Evolutionary conservation across 2,888 invertebrate genomes (phyloP).

Genomic region (Elmis aenea): DNA sequence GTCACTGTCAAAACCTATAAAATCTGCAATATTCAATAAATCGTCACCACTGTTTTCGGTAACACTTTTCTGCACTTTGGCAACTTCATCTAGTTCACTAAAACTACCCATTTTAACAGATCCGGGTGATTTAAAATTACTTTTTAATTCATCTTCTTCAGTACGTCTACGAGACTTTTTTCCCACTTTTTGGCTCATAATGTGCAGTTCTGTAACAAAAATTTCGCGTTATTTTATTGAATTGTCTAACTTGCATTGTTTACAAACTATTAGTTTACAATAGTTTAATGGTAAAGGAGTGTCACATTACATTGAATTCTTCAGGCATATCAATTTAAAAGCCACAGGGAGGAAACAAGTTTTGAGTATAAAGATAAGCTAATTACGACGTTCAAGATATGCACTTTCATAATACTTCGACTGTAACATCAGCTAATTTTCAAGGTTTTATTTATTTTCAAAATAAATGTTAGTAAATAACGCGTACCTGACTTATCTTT

Average conservation of each 20-base stretch:
- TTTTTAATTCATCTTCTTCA: constrained; percentile 8
- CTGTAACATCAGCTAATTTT: constrained; percentile 6
- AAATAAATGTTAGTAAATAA: too few relatives aligned
- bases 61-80: background rate
- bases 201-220: constrained; percentile 2
- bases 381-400: too few relatives aligned
- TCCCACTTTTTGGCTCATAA: constrained; percentile 13
- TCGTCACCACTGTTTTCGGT: background rate
- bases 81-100: constrained; percentile 2
- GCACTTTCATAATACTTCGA: too few relatives aligned
- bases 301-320: constrained; percentile 1
- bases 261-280: too few relatives aligned
- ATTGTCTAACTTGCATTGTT: background rate
- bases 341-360: constrained; percentile 12
- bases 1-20: background rate
- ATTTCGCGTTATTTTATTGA: background rate
- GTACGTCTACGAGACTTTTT: constrained; percentile 9
- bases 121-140: constrained; percentile 8
- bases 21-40: background rate
- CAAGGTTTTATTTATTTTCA: too few relatives aligned
- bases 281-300: background rate
- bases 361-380: constrained; percentile 12
- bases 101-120: constrained; percentile 1
- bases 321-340: constrained; percentile 17
- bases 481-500: too few relatives aligned